phyloP scores from a whole-genome alignment of 2,888 invertebrate species.

The Seira sanloemensis region DNA sequence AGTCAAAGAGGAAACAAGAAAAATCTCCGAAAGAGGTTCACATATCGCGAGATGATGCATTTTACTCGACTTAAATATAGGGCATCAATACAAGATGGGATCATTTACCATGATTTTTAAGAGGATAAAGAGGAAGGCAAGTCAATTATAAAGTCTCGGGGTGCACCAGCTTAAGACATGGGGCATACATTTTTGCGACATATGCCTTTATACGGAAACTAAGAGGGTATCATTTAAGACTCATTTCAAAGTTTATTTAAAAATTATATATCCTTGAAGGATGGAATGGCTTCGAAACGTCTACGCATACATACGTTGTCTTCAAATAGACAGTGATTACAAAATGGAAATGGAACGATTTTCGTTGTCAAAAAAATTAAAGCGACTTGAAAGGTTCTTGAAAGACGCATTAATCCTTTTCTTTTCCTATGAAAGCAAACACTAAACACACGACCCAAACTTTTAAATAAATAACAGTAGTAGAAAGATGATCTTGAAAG shows the following conservation, averaged over 20 bases:
- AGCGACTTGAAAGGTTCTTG: neutral
- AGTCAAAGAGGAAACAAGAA: constrained; percentile 47
- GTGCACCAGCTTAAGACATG: constrained; percentile 7
- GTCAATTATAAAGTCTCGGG: constrained; percentile 23
- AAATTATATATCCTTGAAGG: neutral
- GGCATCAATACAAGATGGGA: constrained; percentile 39
- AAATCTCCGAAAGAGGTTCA: no score
- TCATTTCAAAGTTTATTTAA: constrained; percentile 21
- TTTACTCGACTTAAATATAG: constrained; percentile 30
- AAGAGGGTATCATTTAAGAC: constrained; percentile 46
- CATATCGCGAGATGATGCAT: neutral
- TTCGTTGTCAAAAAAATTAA: neutral
- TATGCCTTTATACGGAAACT: constrained; percentile 55
- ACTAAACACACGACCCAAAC: neutral
- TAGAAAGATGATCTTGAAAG: neutral
- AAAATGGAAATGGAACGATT: no score
- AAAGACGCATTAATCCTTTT: neutral
- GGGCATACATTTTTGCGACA: constrained; percentile 44
- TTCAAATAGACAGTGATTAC: neutral
- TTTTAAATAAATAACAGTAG: constrained; percentile 18
- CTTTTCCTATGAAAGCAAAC: neutral
- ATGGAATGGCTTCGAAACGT: neutral
- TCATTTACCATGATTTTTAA: neutral
- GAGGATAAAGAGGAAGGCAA: constrained; percentile 25
- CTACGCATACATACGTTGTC: neutral